A percentile compares a stretch with the other conserved stretches of the same genome.
These are phyloP conservation scores for Nipponia nippon DNA, from an alignment of 2,113 vertebrate species.

Conservation along the genomic window DNA sequence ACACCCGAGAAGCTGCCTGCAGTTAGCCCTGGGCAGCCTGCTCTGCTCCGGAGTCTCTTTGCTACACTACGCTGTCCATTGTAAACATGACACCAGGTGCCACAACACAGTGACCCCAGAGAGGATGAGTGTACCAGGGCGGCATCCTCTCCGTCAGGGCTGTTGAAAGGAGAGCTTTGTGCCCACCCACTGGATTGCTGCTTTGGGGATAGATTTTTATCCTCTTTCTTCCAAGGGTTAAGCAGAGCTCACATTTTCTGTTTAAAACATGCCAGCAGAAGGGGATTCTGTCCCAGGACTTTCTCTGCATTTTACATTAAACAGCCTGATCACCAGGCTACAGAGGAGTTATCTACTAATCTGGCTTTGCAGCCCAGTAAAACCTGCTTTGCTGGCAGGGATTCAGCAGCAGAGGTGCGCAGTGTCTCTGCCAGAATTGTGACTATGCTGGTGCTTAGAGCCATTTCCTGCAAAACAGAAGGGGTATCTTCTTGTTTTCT, in stretches of 20 bases:
- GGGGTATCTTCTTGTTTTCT: neutral
- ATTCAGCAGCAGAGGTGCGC: neutral
- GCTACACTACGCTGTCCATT: fast-evolving
- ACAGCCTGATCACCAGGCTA: neutral
- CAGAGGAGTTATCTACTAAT: neutral
- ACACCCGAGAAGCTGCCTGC: neutral
- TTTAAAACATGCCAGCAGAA: neutral
- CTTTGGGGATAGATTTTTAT: neutral
- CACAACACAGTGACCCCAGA: fast-evolving
- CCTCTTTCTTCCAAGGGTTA: neutral
- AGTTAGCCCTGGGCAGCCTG: neutral
- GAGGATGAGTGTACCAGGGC: fast-evolving
- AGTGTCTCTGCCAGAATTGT: neutral
- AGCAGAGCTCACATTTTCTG: neutral
- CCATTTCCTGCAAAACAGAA: neutral
- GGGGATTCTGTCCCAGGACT: neutral
- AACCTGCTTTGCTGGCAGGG: slow-evolving; percentile 20
- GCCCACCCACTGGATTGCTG: neutral
- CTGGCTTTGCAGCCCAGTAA: slow-evolving; percentile 27
- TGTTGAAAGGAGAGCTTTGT: neutral
- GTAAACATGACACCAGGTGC: neutral
- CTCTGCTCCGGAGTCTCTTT: neutral
- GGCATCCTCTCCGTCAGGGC: neutral
- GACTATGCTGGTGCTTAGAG: neutral
- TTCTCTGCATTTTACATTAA: neutral